Evolutionary conservation across 2,113 vertebrate genomes (phyloP).

Genomic region (Hemichromis elongatus): DNA sequence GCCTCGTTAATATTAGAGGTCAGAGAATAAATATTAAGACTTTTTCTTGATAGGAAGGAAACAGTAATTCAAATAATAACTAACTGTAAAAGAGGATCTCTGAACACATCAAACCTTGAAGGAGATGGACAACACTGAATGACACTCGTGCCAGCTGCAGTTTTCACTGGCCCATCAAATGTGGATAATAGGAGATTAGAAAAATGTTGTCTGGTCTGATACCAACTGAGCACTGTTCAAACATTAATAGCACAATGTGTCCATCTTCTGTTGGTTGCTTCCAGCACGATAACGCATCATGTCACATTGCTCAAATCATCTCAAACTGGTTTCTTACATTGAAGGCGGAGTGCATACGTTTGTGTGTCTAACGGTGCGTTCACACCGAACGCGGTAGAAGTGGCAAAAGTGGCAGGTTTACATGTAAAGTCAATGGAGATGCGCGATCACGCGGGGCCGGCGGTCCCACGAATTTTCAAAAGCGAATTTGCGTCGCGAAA

Average conservation of each 20-base stretch:
- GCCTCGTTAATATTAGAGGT: not conserved
- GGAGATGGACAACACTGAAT: not conserved
- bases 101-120: not conserved
- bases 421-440: no score
- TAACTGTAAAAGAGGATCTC: not conserved
- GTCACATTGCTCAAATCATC: not conserved
- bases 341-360: no score
- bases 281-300: not conserved
- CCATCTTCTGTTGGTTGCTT: not conserved
- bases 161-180: not conserved
- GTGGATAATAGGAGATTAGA: not conserved
- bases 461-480: no score
- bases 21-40: not conserved
- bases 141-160: not conserved
- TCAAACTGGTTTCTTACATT: not conserved
- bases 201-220: not conserved
- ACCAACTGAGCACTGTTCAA: not conserved
- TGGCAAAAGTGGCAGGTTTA: no score
- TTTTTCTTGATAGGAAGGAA: not conserved
- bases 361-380: no score
- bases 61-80: not conserved
- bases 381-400: no score
- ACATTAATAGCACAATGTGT: not conserved
- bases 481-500: no score
- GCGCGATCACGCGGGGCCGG: no score